Percentiles rank a stretch among this genome's conserved stretches.
Evolutionary conservation across 2,888 invertebrate genomes (phyloP).

Genomic region (Chromoteleia sp.): DNA sequence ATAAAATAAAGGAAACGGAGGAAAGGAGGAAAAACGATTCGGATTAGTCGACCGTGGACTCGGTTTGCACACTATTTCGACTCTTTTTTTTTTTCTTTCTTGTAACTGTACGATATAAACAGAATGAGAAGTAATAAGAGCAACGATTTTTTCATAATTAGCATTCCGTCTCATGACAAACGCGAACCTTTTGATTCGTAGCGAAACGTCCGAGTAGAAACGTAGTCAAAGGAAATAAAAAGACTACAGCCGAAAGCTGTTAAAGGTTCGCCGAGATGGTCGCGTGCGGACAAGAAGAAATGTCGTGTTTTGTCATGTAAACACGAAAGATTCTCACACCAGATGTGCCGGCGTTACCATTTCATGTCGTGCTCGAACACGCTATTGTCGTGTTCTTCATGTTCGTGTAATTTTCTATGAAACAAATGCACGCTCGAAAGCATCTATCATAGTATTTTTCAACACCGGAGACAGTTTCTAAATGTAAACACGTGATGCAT

Average conservation of each 20-base stretch:
- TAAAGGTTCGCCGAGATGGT: constrained; percentile 48
- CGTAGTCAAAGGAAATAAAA: neutral
- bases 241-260: constrained; percentile 41
- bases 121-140: too few relatives aligned
- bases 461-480: constrained; percentile 18
- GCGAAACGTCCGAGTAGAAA: neutral
- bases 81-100: too few relatives aligned
- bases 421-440: constrained; percentile 36
- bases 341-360: constrained; percentile 63
- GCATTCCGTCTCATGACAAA: neutral
- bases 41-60: too few relatives aligned
- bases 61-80: too few relatives aligned
- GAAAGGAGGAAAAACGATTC: too few relatives aligned
- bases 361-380: constrained; percentile 56
- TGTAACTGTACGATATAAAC: too few relatives aligned
- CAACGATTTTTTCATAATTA: neutral
- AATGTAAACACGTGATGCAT: constrained; percentile 43
- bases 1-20: too few relatives aligned
- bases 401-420: constrained; percentile 58
- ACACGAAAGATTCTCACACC: constrained; percentile 66
- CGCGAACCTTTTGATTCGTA: neutral
- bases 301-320: constrained; percentile 66
- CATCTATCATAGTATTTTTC: constrained; percentile 51
- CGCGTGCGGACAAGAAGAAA: constrained; percentile 63
- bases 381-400: constrained; percentile 60